Base-by-base conservation (phyloP, 2,888 invertebrate species). In the Xanthia togata region DNA sequence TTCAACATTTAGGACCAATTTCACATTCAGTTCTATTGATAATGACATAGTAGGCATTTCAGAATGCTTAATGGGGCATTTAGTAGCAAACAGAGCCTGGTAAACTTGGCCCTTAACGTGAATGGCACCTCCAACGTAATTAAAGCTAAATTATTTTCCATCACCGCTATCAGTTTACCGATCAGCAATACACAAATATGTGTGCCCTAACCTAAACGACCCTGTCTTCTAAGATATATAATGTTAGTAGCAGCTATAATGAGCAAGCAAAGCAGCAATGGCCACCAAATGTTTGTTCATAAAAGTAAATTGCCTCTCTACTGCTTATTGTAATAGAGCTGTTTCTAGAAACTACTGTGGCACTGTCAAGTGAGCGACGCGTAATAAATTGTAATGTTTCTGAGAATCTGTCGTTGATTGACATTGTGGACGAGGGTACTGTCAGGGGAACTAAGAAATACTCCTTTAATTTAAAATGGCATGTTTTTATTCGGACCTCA, bases 341-440 rank as follows among this genome's bases (percentile, higher is more conserved):
- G 79, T 78, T 86, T 76, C 80, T 68, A 78, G 87, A 78, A 85
- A 76, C 72, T 44, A 14, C 47, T 38, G 60, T 31, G 14, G 62
- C n/a, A 50, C 65, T 63, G 63, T 50, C 35, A 65, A 78, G 65
- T 70, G 59, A 62, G 86, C 57, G 60, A 59, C 74, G 65, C 44
- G 73, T 77, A 70, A 65, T 82, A 79, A 80, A 83, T 77, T 83
- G 76, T 81, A 73, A 76, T 77, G 70, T 70, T 82, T 84, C 87
- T 77, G 26, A 75, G 84, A 86, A 83, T 62, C 64, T 74, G 71
- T 35, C 63, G 76, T 60, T 83, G 79, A 84, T 84, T 83, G 83
- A 79, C 83, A 72, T 60, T 83, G 83, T 72, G 35, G 70, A 71
- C 57, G 55, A 53, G 35, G 41, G 81, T 81, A 82, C 81, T 59